Evolutionary conservation across 2,797 vertebrate genomes (phyloP).

Genomic region (Gila robusta): DNA sequence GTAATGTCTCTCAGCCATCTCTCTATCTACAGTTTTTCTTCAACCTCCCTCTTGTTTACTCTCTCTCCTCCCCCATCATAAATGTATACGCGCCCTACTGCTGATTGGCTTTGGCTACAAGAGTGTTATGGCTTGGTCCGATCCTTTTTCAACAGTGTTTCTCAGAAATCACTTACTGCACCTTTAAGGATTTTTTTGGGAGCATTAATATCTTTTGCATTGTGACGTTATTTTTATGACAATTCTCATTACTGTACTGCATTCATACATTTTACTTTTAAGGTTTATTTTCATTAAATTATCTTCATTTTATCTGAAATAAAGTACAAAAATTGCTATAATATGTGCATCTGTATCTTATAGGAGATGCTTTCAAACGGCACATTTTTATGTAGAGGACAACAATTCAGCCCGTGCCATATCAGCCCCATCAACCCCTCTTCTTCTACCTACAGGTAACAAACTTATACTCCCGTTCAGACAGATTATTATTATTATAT

Average conservation of each 20-base stretch:
- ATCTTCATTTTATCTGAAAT: not conserved
- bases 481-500: not conserved
- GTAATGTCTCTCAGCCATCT: not conserved
- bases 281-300: not conserved
- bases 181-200: not conserved
- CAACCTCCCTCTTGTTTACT: not conserved
- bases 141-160: not conserved
- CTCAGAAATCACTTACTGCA: not conserved
- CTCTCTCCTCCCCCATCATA: not conserved
- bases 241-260: not conserved
- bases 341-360: conserved; percentile 44
- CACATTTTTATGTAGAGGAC: conserved; percentile 95
- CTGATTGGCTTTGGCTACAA: not conserved
- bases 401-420: conserved; percentile 88
- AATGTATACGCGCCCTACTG: not conserved
- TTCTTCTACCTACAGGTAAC: conserved; percentile 90
- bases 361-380: conserved; percentile 96
- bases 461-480: not conserved
- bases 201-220: not conserved
- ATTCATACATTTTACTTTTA: not conserved
- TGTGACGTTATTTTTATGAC: not conserved
- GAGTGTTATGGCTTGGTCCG: not conserved
- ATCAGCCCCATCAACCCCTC: conserved; percentile 86
- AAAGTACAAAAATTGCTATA: not conserved
- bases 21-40: not conserved